Base-by-base conservation (phyloP, 2,113 vertebrate species). In the Stigmatopora nigra region DNA sequence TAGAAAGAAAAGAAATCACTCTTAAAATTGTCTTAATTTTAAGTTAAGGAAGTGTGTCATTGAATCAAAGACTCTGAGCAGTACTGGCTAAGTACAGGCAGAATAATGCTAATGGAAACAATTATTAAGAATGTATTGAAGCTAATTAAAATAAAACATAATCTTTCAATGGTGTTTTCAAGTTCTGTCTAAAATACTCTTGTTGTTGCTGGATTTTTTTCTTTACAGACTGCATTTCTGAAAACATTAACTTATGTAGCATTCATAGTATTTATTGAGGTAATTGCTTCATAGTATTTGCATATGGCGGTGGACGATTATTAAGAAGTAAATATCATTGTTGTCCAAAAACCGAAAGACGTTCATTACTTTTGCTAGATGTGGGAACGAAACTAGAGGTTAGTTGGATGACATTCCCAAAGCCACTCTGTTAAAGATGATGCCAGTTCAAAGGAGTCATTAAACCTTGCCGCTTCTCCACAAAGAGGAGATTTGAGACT, bases 301-400 rank as follows among this genome's bases (percentile, higher is more conserved):
- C 36, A 11, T 51, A 17, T 52, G 71, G 7, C 25, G 67, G 70
- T 31, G 38, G 36, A 55, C 22, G 20, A 25, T 8, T 63, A 63
- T 46, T 14, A 49, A 6, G 1, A 19, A 71, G 35, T 47, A 70
- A 68, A 70, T 61, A 49, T 59, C 48, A 57, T 78, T 62, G 35
- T 36, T 25, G 53, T 68, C 55, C 61, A 64, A 45, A 72, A 78
- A 70, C 75, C 22, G 7, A 76, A 73, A 67, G 47, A 69, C 68
- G 64, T 65, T 65, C 65, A 72, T 76, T 77, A 60, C 59, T 59
- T 48, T 61, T 68, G 76, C 58, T 64, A 47, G 19, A 87, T 87
- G 84, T 87, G 87, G 85, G 86, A 89, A 88, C 71, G 47, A 72
- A 80, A 86, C 88, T 89, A 90, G 90, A 91, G 91, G 90, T 93